Percentiles rank a stretch among this genome's conserved stretches.
phyloP scores from a whole-genome alignment of 2,888 invertebrate genomes.

The Flexamia atlantica region DNA sequence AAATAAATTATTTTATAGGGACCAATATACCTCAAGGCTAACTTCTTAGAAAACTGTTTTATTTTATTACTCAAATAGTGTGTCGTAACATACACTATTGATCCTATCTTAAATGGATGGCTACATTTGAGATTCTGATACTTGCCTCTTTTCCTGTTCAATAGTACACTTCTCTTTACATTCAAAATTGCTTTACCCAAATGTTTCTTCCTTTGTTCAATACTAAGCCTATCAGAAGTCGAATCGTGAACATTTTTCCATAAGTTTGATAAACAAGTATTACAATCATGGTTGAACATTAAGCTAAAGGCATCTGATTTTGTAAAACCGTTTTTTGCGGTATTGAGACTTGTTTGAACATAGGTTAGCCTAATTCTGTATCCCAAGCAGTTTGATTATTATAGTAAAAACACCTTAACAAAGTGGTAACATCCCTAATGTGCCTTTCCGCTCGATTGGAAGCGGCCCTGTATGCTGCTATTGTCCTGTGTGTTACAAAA shows the following conservation, averaged over 20 bases:
- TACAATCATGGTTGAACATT: not conserved
- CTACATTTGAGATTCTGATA: not conserved
- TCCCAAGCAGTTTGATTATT: not conserved
- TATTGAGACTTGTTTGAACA: not conserved
- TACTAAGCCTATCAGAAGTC: not conserved
- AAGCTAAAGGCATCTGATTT: not conserved
- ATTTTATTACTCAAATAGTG: not conserved
- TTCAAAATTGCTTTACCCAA: not conserved
- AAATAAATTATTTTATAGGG: not conserved
- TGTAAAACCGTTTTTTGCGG: not conserved
- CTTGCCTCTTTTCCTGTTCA: not conserved
- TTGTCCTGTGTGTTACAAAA: not conserved
- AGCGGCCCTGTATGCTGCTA: not conserved
- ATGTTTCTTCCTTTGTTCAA: not conserved
- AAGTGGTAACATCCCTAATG: not conserved
- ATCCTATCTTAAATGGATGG: not conserved
- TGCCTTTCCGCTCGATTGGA: not conserved
- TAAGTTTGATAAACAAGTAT: not conserved
- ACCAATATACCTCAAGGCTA: not conserved
- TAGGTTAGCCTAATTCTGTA: not conserved
- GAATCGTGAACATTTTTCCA: not conserved
- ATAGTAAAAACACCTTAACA: not conserved
- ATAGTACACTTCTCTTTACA: not conserved
- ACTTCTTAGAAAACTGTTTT: not conserved
- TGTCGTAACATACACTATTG: not conserved